These are phyloP conservation scores for Rotaria magnacalcarata DNA, from an alignment of 2,888 invertebrate species.

Conservation along the genomic window DNA sequence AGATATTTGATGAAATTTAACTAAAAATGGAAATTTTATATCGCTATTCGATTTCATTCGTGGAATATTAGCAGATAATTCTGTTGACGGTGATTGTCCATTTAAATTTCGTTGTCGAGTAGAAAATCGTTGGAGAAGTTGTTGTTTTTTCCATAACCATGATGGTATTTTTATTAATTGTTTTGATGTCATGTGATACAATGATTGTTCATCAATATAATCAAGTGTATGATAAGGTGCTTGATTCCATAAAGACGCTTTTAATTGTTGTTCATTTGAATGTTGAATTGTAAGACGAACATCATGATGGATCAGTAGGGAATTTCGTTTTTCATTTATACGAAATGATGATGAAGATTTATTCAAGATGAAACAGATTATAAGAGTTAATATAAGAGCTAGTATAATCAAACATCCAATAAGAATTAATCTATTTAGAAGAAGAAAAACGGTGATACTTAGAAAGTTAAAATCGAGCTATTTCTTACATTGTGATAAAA, in stretches of 20 bases:
- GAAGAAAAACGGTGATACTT: no score
- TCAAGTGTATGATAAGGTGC: neutral
- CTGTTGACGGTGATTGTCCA: neutral
- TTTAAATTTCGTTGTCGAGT: neutral
- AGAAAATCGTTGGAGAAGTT: neutral
- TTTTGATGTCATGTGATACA: neutral
- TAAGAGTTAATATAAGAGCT: neutral
- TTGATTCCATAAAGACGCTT: neutral
- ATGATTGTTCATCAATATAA: neutral
- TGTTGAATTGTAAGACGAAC: neutral
- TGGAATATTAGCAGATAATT: neutral
- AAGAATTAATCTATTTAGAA: neutral
- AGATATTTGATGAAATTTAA: neutral
- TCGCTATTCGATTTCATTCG: neutral
- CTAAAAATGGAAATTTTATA: neutral
- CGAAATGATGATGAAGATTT: neutral
- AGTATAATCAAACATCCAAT: neutral
- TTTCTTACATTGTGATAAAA: neutral
- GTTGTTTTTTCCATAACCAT: neutral
- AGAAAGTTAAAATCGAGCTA: no score
- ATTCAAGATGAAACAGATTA: neutral
- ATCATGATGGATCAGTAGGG: neutral
- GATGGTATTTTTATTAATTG: neutral
- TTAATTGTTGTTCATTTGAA: neutral
- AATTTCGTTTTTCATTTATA: neutral